A percentile compares a stretch with the other conserved stretches of the same genome.
Conservation (phyloP, 2,888 invertebrate species). For the Pteria penguin region DNA sequence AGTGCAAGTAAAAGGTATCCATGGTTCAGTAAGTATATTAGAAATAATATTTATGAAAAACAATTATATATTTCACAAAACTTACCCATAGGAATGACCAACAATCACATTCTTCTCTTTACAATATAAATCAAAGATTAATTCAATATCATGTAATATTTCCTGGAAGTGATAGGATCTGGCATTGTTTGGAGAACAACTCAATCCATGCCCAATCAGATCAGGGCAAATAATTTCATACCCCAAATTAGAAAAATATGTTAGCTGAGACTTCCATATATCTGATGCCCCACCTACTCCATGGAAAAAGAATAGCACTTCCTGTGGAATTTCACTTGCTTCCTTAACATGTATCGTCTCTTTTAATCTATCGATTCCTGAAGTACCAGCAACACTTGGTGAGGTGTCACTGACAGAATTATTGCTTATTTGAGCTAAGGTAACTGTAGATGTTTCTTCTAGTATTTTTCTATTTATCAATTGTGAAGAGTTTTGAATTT, state of each 20-base stretch:
- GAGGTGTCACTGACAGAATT: background rate
- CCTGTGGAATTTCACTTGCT: constrained; percentile 32
- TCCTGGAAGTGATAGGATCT: constrained; percentile 84
- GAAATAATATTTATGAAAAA: too few species aligned
- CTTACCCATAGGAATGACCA: constrained; percentile 87
- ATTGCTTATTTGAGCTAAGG: background rate
- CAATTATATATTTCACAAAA: background rate
- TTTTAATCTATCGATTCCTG: too few species aligned
- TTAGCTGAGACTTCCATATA: constrained; percentile 84
- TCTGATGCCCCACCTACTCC: constrained; percentile 86
- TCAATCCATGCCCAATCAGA: constrained; percentile 86
- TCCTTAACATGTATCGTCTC: background rate
- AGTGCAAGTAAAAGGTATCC: too few species aligned
- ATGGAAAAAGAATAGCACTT: constrained; percentile 84
- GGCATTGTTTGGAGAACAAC: constrained; percentile 83
- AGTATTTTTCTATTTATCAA: background rate
- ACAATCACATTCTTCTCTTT: constrained; percentile 84
- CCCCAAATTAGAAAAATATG: constrained; percentile 83
- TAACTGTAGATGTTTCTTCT: background rate
- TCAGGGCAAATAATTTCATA: constrained; percentile 86
- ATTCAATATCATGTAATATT: constrained; percentile 83
- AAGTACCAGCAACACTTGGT: background rate
- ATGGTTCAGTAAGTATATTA: too few species aligned
- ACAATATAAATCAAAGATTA: constrained; percentile 84
- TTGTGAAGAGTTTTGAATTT: background rate